phyloP scores from a whole-genome alignment of 2,113 vertebrate species.

The Etia nguti region DNA sequence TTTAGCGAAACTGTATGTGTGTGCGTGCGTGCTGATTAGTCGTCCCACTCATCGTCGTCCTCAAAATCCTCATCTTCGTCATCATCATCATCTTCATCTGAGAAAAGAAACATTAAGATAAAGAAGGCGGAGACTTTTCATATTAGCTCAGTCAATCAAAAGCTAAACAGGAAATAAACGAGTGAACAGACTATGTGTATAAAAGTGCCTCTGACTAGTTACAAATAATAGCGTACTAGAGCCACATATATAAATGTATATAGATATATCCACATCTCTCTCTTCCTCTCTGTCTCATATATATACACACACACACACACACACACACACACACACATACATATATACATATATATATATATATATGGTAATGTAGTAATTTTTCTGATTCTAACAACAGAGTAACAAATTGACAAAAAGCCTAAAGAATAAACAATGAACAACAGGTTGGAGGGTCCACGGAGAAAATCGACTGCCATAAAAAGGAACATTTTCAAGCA shows the following conservation, averaged over 20 bases:
- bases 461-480: neutral
- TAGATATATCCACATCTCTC: no score
- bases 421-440: neutral
- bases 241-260: no score
- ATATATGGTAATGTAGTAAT: no score
- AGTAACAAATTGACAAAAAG: neutral
- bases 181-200: neutral
- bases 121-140: neutral
- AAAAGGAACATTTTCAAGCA: neutral
- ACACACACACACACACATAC: no score
- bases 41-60: slow-evolving; percentile 98
- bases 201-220: no score
- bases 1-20: slow-evolving; percentile 76
- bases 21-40: slow-evolving; percentile 15
- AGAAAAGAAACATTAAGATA: neutral
- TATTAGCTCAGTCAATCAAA: neutral
- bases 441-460: neutral
- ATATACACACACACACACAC: no score
- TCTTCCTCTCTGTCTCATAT: no score
- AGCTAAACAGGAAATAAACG: neutral
- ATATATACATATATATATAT: no score
- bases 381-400: neutral
- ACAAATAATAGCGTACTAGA: no score
- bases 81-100: slow-evolving; percentile 97
- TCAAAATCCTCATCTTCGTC: slow-evolving; percentile 98